phyloP scores from a whole-genome alignment of 2,113 vertebrate species.

The Panthera leo region DNA sequence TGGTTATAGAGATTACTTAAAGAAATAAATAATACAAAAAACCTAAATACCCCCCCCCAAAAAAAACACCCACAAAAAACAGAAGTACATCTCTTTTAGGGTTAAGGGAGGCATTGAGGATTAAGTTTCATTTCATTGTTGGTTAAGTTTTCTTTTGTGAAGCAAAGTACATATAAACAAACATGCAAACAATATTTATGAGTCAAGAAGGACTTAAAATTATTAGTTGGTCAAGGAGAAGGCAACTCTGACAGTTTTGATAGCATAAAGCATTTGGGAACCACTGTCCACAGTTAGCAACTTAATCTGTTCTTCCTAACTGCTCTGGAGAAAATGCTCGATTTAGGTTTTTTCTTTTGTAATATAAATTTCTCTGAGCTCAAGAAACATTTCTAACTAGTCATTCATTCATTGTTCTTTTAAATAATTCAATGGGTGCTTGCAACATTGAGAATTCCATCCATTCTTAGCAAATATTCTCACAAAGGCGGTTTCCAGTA shows the following conservation, averaged over 20 bases:
- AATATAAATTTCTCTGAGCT: constrained; percentile 74
- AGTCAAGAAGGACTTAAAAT: neutral
- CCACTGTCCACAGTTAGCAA: neutral
- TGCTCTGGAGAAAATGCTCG: constrained; percentile 34
- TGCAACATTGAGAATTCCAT: constrained; percentile 74
- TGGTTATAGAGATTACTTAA: neutral
- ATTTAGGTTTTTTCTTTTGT: constrained; percentile 72
- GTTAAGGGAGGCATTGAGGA: neutral
- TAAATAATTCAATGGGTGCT: constrained; percentile 74
- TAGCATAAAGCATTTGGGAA: neutral
- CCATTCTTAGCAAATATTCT: constrained; percentile 81
- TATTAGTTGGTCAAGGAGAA: neutral
- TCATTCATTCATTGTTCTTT: constrained; percentile 77
- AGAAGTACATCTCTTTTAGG: neutral
- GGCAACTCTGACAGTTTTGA: neutral
- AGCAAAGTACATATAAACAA: neutral
- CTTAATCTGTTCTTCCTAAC: neutral
- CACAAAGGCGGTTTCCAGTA: constrained; percentile 77
- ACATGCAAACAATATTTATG: neutral
- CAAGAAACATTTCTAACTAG: constrained; percentile 72
- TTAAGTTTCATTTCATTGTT: constrained; percentile 38
- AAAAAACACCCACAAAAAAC: neutral
- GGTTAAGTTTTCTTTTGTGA: neutral
- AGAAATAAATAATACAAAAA: neutral
- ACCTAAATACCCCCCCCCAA: too few species aligned